Evolutionary conservation across 2,797 vertebrate species (phyloP).

Genomic region (Cyprinodon diabolis): DNA sequence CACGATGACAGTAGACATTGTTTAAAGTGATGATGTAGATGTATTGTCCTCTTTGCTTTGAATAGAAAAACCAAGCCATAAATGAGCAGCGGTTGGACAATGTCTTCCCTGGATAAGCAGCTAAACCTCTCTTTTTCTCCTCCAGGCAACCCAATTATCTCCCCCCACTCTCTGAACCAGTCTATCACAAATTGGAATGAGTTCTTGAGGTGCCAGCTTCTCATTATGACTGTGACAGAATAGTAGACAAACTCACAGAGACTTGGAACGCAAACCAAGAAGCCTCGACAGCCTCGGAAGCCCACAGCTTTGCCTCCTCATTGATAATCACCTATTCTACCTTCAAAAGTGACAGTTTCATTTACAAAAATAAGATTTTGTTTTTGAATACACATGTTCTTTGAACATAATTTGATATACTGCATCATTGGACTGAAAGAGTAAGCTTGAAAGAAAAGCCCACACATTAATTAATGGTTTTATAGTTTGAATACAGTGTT

Average conservation of each 20-base stretch:
- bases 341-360: constrained; percentile 17
- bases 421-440: neutral
- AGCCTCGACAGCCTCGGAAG: constrained; percentile 28
- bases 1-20: neutral
- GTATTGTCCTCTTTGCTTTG: constrained; percentile 21
- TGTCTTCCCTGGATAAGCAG: constrained; percentile 9
- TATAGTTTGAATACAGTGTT: neutral
- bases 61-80: constrained; percentile 18
- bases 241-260: constrained; percentile 29
- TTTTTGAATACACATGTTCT: neutral
- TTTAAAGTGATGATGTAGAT: constrained; percentile 1
- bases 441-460: neutral
- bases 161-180: constrained; percentile 34
- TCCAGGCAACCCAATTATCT: constrained; percentile 38
- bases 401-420: neutral
- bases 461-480: neutral
- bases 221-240: constrained; percentile 62
- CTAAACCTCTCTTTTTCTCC: constrained; percentile 31
- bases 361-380: constrained; percentile 4
- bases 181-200: constrained; percentile 53
- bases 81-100: constrained; percentile 30
- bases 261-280: constrained; percentile 9
- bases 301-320: constrained; percentile 14
- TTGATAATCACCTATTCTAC: constrained; percentile 8
- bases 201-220: constrained; percentile 50